These are phyloP conservation scores for Phalanger gymnotis DNA, from an alignment of 2,797 vertebrate species.

Conservation along the genomic window DNA sequence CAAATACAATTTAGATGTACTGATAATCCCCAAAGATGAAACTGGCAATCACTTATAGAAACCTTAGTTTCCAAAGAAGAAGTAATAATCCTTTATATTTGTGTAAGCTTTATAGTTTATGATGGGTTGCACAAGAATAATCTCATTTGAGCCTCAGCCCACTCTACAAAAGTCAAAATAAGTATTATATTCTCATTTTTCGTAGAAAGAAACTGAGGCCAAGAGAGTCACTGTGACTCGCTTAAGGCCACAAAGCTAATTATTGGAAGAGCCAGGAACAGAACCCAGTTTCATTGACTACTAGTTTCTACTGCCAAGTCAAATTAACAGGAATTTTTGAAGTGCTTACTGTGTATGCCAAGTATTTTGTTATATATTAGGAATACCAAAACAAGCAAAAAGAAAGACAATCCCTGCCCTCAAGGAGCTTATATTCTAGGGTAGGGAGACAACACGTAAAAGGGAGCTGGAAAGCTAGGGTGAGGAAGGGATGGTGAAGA, in stretches of 20 bases:
- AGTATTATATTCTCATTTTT: not conserved
- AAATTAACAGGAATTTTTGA: not conserved
- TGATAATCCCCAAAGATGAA: conserved; percentile 23
- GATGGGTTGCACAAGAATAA: not conserved
- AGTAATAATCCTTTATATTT: not conserved
- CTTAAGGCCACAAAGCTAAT: not conserved
- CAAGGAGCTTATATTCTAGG: not conserved
- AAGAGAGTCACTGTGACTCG: not conserved
- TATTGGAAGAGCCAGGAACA: not conserved
- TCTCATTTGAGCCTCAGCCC: not conserved
- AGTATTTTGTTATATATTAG: not conserved
- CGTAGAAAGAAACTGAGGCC: not conserved
- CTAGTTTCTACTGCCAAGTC: not conserved
- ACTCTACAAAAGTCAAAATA: not conserved
- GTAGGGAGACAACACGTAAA: not conserved
- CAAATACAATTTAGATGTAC: conserved; percentile 37
- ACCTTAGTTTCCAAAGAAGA: not conserved
- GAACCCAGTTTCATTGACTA: not conserved
- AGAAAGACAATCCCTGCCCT: not conserved
- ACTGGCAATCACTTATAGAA: not conserved
- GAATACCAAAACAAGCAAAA: not conserved
- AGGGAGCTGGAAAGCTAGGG: not conserved
- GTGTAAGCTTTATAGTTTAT: not conserved
- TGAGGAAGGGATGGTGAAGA: not conserved
- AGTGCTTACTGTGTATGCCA: not conserved